phyloP scores from a whole-genome alignment of 2,797 vertebrate genomes.

The Simalia tracyae region DNA sequence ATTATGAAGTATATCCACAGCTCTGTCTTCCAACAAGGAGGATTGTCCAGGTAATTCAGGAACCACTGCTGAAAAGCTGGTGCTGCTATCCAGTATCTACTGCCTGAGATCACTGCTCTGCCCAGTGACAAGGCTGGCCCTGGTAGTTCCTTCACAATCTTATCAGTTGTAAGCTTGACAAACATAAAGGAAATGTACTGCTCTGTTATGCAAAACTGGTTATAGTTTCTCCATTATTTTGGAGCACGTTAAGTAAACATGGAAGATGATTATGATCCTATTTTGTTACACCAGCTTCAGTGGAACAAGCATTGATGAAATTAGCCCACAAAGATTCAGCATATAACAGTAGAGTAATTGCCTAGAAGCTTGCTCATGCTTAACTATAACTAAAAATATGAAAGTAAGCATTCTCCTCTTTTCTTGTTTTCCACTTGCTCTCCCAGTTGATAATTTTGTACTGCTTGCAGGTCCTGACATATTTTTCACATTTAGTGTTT shows the following conservation, averaged over 20 bases:
- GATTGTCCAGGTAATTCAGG: too few species aligned
- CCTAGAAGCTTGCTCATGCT: constrained; percentile 25
- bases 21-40: too few species aligned
- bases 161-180: background rate
- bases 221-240: background rate
- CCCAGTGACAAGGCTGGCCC: too few species aligned
- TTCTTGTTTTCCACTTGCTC: background rate
- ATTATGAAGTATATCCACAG: too few species aligned
- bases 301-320: constrained; percentile 10
- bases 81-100: too few species aligned
- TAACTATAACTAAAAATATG: constrained; percentile 12
- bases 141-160: background rate
- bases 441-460: background rate
- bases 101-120: too few species aligned
- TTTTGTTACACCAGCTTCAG: background rate
- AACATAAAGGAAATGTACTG: background rate
- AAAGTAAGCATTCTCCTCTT: constrained; percentile 50
- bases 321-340: constrained; percentile 1
- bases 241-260: background rate
- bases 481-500: background rate
- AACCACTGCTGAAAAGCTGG: too few species aligned
- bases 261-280: constrained; percentile 2
- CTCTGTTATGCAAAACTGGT: background rate
- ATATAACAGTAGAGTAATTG: constrained; percentile 20
- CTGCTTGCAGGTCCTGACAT: background rate